A percentile compares a stretch with the other conserved stretches of the same genome.
Evolutionary conservation across 2,113 vertebrate genomes (phyloP).

Genomic region (Corythornis vintsioides): DNA sequence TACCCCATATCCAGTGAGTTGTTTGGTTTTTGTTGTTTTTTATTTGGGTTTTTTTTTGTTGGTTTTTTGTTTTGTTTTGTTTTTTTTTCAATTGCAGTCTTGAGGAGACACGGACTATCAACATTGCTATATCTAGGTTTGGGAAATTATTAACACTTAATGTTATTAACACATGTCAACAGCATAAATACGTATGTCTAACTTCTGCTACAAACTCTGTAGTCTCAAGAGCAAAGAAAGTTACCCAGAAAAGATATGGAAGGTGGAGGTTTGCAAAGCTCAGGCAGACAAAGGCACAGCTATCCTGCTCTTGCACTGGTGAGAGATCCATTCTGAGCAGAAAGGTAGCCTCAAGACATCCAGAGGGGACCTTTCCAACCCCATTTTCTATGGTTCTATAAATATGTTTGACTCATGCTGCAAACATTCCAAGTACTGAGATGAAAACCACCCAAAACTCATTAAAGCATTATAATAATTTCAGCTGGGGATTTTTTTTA

Average conservation of each 20-base stretch:
- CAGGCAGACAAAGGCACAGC: neutral
- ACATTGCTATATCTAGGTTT: neutral
- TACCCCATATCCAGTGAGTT: neutral
- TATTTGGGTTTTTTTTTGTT: neutral
- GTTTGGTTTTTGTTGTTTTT: fast-evolving
- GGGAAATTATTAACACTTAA: neutral
- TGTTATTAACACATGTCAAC: too few relatives aligned
- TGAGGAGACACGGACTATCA: neutral
- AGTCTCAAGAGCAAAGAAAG: neutral
- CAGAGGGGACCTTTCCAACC: neutral
- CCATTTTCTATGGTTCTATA: neutral
- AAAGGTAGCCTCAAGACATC: neutral
- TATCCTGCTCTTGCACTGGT: neutral
- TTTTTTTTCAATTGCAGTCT: neutral
- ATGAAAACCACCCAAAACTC: neutral
- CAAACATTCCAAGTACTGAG: neutral
- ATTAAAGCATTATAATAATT: conserved; percentile 10
- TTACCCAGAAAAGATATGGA: neutral
- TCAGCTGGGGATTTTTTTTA: neutral
- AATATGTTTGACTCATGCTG: neutral
- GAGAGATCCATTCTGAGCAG: neutral
- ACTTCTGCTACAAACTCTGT: neutral
- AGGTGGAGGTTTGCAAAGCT: neutral
- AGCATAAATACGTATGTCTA: neutral
- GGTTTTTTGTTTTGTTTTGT: too few relatives aligned